Evolutionary conservation across 2,888 invertebrate species (phyloP).

Genomic region (Zaprionus bogoriensis): DNA sequence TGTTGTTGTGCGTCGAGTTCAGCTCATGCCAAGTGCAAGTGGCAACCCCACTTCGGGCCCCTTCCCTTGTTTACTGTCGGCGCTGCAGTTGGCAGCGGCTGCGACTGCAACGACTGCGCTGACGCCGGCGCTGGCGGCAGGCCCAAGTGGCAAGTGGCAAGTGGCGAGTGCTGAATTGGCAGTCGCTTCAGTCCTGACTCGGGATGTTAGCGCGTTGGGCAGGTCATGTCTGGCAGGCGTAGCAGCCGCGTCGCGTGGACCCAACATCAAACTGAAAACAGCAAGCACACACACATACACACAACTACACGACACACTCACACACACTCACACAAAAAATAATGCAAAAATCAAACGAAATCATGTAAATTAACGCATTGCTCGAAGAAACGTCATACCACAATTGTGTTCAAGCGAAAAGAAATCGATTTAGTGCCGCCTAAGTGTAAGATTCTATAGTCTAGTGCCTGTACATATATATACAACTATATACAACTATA

Average conservation of each 20-base stretch:
- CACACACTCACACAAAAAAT: constrained; percentile 5
- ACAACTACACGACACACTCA: constrained; percentile 12
- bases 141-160: constrained; percentile 13
- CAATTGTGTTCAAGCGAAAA: constrained; percentile 58
- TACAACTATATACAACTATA: constrained; percentile 29
- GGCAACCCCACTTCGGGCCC: constrained; percentile 46
- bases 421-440: constrained; percentile 46
- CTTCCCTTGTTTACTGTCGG: constrained; percentile 66
- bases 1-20: constrained; percentile 56
- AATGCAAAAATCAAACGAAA: constrained; percentile 15
- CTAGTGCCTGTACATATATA: constrained; percentile 15
- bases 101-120: constrained; percentile 22
- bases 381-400: constrained; percentile 44
- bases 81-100: constrained; percentile 33
- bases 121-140: constrained; percentile 20
- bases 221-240: constrained; percentile 82
- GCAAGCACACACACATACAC: constrained; percentile 4
- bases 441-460: constrained; percentile 37
- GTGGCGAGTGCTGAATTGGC: constrained; percentile 51
- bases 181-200: constrained; percentile 82
- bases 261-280: constrained; percentile 31
- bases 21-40: constrained; percentile 73
- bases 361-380: constrained; percentile 42
- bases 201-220: constrained; percentile 83
- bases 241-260: constrained; percentile 65